These are phyloP conservation scores for Drosophila trapezifrons DNA, from an alignment of 1,140 invertebrate species.

Conservation along the genomic window DNA sequence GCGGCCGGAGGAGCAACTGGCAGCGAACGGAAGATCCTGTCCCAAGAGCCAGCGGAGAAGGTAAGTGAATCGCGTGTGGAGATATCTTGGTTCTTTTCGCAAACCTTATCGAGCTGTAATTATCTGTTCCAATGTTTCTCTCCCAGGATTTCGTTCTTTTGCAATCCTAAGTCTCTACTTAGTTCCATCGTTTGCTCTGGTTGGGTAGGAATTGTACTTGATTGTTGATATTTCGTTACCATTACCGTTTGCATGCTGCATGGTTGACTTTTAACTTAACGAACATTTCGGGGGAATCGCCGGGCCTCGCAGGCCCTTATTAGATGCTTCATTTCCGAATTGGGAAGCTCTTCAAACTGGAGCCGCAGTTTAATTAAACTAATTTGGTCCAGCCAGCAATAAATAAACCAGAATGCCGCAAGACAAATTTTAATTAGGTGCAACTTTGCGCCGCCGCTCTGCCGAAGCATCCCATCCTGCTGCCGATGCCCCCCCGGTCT, in stretches of 20 bases:
- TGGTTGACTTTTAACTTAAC: conserved; percentile 17
- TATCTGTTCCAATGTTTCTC: conserved; percentile 43
- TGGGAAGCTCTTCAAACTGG: conserved; percentile 30
- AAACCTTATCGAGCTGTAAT: conserved; percentile 21
- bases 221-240: conserved; percentile 29
- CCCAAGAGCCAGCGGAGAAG: conserved; percentile 43
- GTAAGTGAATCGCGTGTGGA: conserved; percentile 31
- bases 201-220: conserved; percentile 58
- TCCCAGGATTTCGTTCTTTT: conserved; percentile 68
- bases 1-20: conserved; percentile 4
- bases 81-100: background rate
- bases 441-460: conserved; percentile 17
- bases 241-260: conserved; percentile 53
- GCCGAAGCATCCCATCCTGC: background rate
- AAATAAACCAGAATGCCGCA: conserved; percentile 56
- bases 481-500: background rate
- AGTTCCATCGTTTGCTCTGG: conserved; percentile 43
- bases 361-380: conserved; percentile 50
- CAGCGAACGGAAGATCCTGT: conserved; percentile 25
- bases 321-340: conserved; percentile 5
- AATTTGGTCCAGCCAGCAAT: conserved; percentile 55
- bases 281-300: background rate
- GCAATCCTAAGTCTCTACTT: conserved; percentile 53
- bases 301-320: background rate
- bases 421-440: conserved; percentile 66